phyloP scores from a whole-genome alignment of 2,888 invertebrate species.

The Ecdyonurus torrentis region DNA sequence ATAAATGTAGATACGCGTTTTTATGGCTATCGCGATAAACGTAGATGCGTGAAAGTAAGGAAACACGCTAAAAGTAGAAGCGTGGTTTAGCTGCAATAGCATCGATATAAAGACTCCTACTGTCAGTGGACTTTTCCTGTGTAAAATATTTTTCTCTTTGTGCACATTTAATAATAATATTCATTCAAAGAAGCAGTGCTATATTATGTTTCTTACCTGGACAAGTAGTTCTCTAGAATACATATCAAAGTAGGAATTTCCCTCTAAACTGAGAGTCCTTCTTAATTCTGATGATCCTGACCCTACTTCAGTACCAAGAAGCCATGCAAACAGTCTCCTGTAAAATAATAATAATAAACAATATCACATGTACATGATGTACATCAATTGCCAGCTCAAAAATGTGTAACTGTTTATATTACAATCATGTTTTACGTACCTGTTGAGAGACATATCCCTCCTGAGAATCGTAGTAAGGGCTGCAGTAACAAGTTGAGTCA shows the following conservation, averaged over 20 bases:
- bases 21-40: too few relatives aligned
- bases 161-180: too few relatives aligned
- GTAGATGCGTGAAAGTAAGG: too few relatives aligned
- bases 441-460: constrained; percentile 78
- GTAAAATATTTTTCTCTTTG: too few relatives aligned
- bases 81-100: too few relatives aligned
- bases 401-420: not conserved
- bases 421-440: constrained; percentile 23
- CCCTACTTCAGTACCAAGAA: constrained; percentile 49
- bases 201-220: constrained; percentile 16
- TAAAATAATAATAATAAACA: too few relatives aligned
- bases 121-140: too few relatives aligned
- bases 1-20: too few relatives aligned
- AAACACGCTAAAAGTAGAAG: too few relatives aligned
- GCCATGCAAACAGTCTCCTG: constrained; percentile 67
- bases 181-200: not conserved
- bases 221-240: constrained; percentile 50
- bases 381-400: not conserved
- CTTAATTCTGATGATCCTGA: constrained; percentile 21
- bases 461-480: constrained; percentile 57
- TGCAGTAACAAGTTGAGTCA: constrained; percentile 53
- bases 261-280: not conserved
- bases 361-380: too few relatives aligned
- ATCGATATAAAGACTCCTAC: too few relatives aligned
- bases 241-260: constrained; percentile 37